These are phyloP conservation scores for human (Homo sapiens) DNA, from an alignment of 2,113 vertebrate genomes.

Conservation along the genomic window DNA sequence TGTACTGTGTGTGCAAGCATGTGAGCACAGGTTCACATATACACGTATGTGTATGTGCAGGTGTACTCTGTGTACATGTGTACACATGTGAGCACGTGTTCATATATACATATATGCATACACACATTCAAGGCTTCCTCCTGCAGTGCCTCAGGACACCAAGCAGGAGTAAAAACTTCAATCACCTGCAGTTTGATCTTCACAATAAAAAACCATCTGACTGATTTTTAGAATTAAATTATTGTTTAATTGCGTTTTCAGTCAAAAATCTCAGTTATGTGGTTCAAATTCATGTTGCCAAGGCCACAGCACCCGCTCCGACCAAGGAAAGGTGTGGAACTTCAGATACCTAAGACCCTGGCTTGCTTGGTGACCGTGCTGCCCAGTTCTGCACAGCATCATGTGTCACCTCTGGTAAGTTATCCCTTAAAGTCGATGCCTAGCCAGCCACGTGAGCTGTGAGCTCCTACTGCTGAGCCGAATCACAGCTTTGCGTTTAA, in stretches of 20 bases:
- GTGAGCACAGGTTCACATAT: not conserved
- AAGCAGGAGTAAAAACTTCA: not conserved
- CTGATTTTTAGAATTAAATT: not conserved
- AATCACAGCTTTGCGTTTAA: slow-evolving; percentile 26
- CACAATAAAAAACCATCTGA: not conserved
- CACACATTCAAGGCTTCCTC: not conserved
- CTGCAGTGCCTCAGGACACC: not conserved
- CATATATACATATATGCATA: no score
- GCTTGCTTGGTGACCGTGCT: slow-evolving; percentile 58
- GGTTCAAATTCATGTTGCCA: not conserved
- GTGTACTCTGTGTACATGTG: no score
- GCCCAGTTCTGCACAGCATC: not conserved
- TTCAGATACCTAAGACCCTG: not conserved
- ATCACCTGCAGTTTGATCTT: not conserved
- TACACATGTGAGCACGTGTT: not conserved
- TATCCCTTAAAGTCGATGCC: slow-evolving; percentile 43
- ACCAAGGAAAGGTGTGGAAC: not conserved
- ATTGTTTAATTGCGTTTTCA: slow-evolving; percentile 7
- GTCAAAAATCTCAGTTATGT: not conserved
- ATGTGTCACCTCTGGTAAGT: not conserved
- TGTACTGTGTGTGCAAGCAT: not conserved
- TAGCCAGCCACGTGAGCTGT: slow-evolving; percentile 36
- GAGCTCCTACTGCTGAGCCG: slow-evolving; percentile 55
- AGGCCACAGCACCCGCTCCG: not conserved
- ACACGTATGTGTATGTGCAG: no score